phyloP scores from a whole-genome alignment of 2,797 vertebrate genomes.

The Halcyon smyrnensis region DNA sequence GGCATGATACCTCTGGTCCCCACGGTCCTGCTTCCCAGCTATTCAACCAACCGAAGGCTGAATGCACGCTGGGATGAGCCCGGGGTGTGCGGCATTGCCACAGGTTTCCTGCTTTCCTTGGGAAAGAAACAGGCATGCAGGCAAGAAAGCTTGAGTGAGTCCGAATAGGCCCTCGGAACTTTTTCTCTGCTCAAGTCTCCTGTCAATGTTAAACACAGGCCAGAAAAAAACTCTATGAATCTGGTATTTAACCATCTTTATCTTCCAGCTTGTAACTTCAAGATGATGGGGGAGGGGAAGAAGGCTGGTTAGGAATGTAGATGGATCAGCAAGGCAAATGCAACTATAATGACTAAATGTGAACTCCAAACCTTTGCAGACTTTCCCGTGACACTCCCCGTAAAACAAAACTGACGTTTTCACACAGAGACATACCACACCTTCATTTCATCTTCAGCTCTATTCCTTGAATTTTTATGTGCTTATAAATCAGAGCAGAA shows the following conservation, averaged over 20 bases:
- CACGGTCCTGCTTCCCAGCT: neutral
- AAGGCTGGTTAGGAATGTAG: neutral
- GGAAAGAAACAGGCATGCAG: neutral
- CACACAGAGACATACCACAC: neutral
- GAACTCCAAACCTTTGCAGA: neutral
- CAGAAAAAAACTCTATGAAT: neutral
- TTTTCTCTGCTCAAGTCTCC: neutral
- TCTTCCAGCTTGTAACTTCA: neutral
- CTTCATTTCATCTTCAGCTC: neutral
- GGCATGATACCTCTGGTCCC: neutral
- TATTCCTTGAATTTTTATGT: slow-evolving; percentile 1
- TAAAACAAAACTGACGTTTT: neutral
- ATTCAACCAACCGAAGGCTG: neutral
- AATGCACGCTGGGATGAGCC: neutral
- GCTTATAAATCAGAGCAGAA: slow-evolving; percentile 20
- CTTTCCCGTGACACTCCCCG: neutral
- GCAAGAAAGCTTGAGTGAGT: neutral
- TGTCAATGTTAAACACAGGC: neutral
- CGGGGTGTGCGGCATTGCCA: neutral
- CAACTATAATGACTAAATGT: neutral
- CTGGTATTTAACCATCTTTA: neutral
- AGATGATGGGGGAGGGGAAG: neutral
- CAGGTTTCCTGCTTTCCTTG: neutral
- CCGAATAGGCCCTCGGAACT: neutral
- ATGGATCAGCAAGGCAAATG: neutral